phyloP scores from a whole-genome alignment of 2,888 invertebrate species.

The Eumacrocentrus americanus region DNA sequence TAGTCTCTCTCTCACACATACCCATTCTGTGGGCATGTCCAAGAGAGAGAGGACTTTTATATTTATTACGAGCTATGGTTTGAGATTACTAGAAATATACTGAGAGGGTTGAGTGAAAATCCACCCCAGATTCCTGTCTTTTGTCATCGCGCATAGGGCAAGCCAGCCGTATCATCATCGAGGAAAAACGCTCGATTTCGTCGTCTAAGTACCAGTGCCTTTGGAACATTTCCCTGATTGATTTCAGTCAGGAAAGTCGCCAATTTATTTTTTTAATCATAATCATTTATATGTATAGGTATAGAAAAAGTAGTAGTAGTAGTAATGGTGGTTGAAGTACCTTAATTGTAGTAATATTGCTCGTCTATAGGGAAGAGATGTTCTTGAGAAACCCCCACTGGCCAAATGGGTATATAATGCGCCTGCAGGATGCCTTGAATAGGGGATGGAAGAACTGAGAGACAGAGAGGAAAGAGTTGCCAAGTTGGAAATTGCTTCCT shows the following conservation, averaged over 20 bases:
- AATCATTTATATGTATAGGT: too few relatives aligned
- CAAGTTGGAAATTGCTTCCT: constrained; percentile 57
- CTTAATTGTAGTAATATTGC: too few relatives aligned
- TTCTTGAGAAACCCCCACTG: too few relatives aligned
- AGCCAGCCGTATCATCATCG: constrained; percentile 24
- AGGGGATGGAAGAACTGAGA: constrained; percentile 26
- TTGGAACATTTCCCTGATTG: too few relatives aligned
- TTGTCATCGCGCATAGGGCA: constrained; percentile 47
- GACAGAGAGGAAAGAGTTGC: constrained; percentile 38
- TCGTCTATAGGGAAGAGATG: too few relatives aligned
- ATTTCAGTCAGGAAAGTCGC: too few relatives aligned
- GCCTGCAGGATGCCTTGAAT: background rate
- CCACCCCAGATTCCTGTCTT: constrained; percentile 39
- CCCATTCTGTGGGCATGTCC: background rate
- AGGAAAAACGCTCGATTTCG: constrained; percentile 9
- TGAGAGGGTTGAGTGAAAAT: constrained; percentile 37
- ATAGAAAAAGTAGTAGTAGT: too few relatives aligned
- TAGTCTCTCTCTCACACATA: constrained; percentile 11
- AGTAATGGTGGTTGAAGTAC: too few relatives aligned
- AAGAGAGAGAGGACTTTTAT: constrained; percentile 52
- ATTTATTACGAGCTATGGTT: constrained; percentile 56
- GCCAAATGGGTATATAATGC: constrained; percentile 31
- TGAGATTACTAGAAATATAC: constrained; percentile 44
- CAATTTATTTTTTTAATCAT: too few relatives aligned
- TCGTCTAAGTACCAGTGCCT: constrained; percentile 12